phyloP scores from a whole-genome alignment of 2,888 invertebrate genomes.

The Gibbula magus region DNA sequence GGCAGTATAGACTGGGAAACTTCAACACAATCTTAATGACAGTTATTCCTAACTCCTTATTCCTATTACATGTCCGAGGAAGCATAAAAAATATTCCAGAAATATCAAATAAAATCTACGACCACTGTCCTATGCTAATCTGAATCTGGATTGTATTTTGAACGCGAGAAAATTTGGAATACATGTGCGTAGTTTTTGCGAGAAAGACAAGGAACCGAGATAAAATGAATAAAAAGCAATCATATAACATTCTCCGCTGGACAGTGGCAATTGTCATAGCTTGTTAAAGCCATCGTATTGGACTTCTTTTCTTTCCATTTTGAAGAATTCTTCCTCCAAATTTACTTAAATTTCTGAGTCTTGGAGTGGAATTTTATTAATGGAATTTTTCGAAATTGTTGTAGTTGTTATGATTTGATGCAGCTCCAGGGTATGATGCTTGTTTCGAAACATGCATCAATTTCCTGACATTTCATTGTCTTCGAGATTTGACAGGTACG shows the following conservation, averaged over 20 bases:
- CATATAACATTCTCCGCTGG: not conserved
- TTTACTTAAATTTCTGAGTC: constrained; percentile 14
- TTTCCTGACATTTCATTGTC: not conserved
- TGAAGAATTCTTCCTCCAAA: not conserved
- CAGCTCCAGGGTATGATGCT: not conserved
- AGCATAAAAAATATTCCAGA: not conserved
- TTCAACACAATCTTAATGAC: not conserved
- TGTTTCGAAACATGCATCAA: not conserved
- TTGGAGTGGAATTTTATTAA: constrained; percentile 3
- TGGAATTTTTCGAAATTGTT: not conserved
- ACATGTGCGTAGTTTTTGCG: constrained; percentile 1
- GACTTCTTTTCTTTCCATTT: not conserved
- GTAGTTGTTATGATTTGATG: constrained; percentile 14
- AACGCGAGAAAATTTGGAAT: constrained; percentile 10
- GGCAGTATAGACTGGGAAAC: not conserved
- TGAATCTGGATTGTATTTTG: constrained; percentile 19
- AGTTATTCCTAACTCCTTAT: constrained; percentile 2
- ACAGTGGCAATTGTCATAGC: constrained; percentile 22
- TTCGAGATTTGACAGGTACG: not conserved
- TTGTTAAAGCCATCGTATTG: not conserved
- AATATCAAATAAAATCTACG: constrained; percentile 13
- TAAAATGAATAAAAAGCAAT: constrained; percentile 1
- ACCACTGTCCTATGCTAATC: not conserved
- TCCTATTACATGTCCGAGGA: not conserved
- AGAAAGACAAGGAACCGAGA: not conserved